Evolutionary conservation across 2,888 invertebrate species (phyloP), one percentile per base, ranked within the genome.

Genomic region (Parascotia fuliginaria): DNA sequence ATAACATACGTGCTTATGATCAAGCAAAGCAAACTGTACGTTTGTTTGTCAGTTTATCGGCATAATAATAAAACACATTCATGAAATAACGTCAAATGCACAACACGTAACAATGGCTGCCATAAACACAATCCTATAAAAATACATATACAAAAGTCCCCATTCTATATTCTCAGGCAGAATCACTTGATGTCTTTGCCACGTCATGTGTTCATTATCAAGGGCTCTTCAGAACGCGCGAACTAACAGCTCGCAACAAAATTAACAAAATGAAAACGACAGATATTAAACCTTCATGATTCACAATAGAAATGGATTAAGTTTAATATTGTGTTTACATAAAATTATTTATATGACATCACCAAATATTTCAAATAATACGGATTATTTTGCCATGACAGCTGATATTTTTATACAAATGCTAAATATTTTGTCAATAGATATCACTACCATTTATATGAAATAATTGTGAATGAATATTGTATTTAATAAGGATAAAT

Each of bases 141-240:
- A 80, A 78, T 73, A 81, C 46, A 65, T 43, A 38, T 54, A 65
- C 57, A 77, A 76, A 74, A 77, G 63, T 65, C 48, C 33, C 50
- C 50, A 62, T 69, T 65, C 59, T 50, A 58, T 66, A 73, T 75
- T 75, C 76, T 73, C 60, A 60, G 75, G 73, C 77, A 66, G 71
- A 75, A 78, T 77, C 83, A 83, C 84, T 88, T 66, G 72, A 85
- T 79, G 84, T 85, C 85, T 80, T 80, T 75, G 75, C 73, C 83
- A 79, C 73, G 83, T 83, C 86, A 87, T 77, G 68, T 83, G 83
- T 68, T 83, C 79, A 88, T 80, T 84, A 84, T 87, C 56, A 70
- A 91, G 90, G 55, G 77, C 79, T 64, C 89, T 90, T 69, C 73
- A 84, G 78, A 82, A 71, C 85, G 83, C 79, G 81, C 65, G 79